Conservation (phyloP, 2,888 invertebrate genomes). For the Acleris literana region DNA sequence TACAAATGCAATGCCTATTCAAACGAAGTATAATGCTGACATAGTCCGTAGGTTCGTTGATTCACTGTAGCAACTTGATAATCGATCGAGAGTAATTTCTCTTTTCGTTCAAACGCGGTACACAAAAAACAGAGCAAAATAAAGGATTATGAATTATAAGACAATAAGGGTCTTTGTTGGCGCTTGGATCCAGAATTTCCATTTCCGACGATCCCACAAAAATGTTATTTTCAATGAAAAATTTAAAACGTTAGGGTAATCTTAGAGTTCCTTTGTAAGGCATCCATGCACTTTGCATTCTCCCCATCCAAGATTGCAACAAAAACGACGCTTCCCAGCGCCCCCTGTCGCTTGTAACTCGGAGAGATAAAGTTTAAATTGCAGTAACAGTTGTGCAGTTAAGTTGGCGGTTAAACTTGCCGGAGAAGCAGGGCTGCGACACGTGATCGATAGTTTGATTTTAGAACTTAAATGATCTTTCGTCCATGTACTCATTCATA, state of each 20-base stretch:
- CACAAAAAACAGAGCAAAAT: neutral
- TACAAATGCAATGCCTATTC: too few relatives aligned
- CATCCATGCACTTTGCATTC: slow-evolving; percentile 70
- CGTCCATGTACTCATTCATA: too few relatives aligned
- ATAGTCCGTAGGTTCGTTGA: too few relatives aligned
- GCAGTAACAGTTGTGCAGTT: slow-evolving; percentile 44
- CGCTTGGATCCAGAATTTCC: neutral
- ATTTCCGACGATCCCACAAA: slow-evolving; percentile 21
- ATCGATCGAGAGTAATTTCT: too few relatives aligned
- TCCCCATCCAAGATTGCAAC: slow-evolving; percentile 57
- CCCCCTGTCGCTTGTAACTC: slow-evolving; percentile 46
- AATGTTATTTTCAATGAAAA: slow-evolving; percentile 48
- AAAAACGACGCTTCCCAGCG: slow-evolving; percentile 46
- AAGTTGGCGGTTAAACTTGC: slow-evolving; percentile 49
- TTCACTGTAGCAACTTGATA: too few relatives aligned
- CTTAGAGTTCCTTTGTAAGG: slow-evolving; percentile 58
- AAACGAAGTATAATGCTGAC: too few relatives aligned
- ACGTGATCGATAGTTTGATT: neutral
- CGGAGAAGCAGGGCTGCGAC: slow-evolving; percentile 34
- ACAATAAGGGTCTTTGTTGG: slow-evolving; percentile 5
- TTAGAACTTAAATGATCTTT: too few relatives aligned
- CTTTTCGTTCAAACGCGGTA: neutral
- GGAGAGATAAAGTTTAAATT: slow-evolving; percentile 62
- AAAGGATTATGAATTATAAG: neutral
- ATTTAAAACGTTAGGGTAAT: slow-evolving; percentile 58